phyloP scores from a whole-genome alignment of 2,113 vertebrate genomes.

The Thunnus thynnus region DNA sequence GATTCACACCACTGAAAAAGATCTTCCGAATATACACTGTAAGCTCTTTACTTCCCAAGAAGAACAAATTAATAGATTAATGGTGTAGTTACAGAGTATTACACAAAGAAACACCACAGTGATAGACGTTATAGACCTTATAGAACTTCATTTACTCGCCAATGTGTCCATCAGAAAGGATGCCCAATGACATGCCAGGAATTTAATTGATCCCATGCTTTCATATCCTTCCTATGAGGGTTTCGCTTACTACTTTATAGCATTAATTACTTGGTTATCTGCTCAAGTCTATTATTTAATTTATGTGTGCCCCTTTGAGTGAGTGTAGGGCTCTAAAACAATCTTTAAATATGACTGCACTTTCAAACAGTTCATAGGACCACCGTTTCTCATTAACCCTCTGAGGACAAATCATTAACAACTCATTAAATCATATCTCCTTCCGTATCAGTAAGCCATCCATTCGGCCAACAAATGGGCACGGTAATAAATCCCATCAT shows the following conservation, averaged over 20 bases:
- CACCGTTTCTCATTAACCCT: constrained; percentile 76
- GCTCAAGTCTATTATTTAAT: constrained; percentile 78
- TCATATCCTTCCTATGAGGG: constrained; percentile 21
- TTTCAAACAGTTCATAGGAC: constrained; percentile 74
- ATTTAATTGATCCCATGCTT: constrained; percentile 28
- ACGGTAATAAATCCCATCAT: constrained; percentile 83
- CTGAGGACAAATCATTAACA: constrained; percentile 78
- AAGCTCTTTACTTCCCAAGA: constrained; percentile 18
- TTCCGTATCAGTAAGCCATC: constrained; percentile 66
- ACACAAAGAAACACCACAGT: constrained; percentile 6
- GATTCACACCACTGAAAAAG: constrained; percentile 64
- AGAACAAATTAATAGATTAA: constrained; percentile 29
- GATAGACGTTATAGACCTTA: constrained; percentile 20
- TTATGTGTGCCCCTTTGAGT: constrained; percentile 67
- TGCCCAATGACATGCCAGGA: constrained; percentile 16
- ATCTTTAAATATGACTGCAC: constrained; percentile 73
- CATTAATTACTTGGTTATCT: constrained; percentile 75
- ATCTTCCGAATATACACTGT: constrained; percentile 33
- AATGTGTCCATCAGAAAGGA: constrained; percentile 17
- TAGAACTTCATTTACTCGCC: constrained; percentile 1
- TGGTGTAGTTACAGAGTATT: constrained; percentile 15
- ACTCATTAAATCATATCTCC: constrained; percentile 83
- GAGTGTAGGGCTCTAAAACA: constrained; percentile 64
- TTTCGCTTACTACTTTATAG: constrained; percentile 48
- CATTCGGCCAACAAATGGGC: constrained; percentile 64